Percentiles rank a stretch among this genome's conserved stretches.
phyloP scores from a whole-genome alignment of 1,140 invertebrate genomes.

The Acromyrmex charruanus region DNA sequence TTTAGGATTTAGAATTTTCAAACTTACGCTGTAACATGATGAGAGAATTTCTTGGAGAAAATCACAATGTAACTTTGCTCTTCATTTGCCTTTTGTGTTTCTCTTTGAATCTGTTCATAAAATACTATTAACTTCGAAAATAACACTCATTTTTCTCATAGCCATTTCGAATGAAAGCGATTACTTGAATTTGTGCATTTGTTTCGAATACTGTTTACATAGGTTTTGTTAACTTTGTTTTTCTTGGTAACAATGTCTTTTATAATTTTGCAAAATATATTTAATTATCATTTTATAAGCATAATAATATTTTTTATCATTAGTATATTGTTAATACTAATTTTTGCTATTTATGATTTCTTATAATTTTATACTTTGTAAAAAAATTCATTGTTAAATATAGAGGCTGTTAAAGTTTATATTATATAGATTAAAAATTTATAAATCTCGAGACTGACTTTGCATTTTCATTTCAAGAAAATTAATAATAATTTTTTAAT shows the following conservation, averaged over 20 bases:
- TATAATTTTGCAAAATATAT: neutral
- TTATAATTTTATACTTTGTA: neutral
- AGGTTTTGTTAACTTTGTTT: neutral
- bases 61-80: neutral
- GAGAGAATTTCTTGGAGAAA: neutral
- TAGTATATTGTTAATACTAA: neutral
- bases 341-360: neutral
- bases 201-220: neutral
- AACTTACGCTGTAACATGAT: neutral
- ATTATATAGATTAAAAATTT: neutral
- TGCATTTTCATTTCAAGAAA: neutral
- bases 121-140: conserved; percentile 26
- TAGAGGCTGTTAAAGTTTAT: neutral
- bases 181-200: conserved; percentile 10
- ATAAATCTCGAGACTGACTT: neutral
- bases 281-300: neutral
- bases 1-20: neutral
- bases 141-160: conserved; percentile 15
- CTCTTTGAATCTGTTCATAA: conserved; percentile 13
- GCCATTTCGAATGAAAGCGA: neutral
- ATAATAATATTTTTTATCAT: neutral
- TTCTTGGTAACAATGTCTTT: neutral
- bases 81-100: neutral
- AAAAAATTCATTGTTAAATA: neutral
- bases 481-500: neutral